phyloP scores from a whole-genome alignment of 1,140 invertebrate species.

The Hirudo medicinalis region DNA sequence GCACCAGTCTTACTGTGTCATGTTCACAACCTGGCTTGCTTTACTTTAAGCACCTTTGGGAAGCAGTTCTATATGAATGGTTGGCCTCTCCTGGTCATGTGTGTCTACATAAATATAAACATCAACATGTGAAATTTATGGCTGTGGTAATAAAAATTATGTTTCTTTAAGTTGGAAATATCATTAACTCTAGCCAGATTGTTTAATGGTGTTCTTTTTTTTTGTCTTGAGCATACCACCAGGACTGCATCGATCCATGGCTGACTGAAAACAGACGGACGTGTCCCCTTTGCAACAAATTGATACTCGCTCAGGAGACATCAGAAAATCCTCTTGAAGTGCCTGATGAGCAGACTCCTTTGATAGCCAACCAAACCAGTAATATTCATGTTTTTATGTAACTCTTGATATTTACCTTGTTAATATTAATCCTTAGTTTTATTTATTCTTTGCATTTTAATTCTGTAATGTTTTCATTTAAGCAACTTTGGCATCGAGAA shows the following conservation, averaged over 20 bases:
- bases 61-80: not conserved
- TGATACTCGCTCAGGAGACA: slow-evolving; percentile 1
- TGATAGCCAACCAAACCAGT: not conserved
- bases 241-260: not conserved
- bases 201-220: not conserved
- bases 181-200: not conserved
- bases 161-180: not conserved
- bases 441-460: too few relatives aligned
- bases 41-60: not conserved
- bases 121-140: too few relatives aligned
- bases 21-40: not conserved
- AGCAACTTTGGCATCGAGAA: too few relatives aligned
- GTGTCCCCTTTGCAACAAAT: not conserved
- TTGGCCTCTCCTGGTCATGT: not conserved
- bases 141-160: not conserved
- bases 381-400: not conserved
- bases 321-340: slow-evolving; percentile 11
- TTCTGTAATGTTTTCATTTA: too few relatives aligned
- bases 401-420: not conserved
- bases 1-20: not conserved
- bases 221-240: not conserved
- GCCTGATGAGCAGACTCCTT: not conserved
- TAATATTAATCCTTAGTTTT: slow-evolving; percentile 3
- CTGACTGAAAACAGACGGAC: not conserved
- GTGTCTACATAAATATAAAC: not conserved